Base-by-base conservation (phyloP, 53 echinoderm and acorn worm species). In the Astropecten irregularis region DNA sequence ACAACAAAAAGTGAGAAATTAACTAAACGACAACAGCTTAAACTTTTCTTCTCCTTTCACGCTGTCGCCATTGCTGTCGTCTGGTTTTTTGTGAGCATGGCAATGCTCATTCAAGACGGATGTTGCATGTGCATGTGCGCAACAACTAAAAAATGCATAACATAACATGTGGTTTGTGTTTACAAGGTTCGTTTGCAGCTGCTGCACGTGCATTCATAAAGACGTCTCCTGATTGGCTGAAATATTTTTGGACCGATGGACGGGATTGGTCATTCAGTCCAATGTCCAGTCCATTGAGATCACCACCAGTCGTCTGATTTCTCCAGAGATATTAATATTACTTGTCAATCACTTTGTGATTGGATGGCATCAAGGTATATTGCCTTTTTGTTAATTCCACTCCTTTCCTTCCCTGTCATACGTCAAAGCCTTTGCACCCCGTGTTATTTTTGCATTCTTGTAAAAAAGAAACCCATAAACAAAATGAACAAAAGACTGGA, bases 111-210 rank as follows among this genome's bases (percentile, higher is more conserved):
- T 6, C 42, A 42, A 11, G 11, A 11, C 64, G 64, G 35, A 34
- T 42, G 42, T 64, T 27, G n/a, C n/a, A n/a, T n/a, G 44, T 42
- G 40, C 33, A 44, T 37, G 26, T 37, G 18, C 8, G 53, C 53
- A 53, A 53, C 53, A 53, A 15, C n/a, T n/a, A n/a, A n/a, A n/a
- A 11, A 8, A 42, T 21, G 23, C 44, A 68, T 4, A 9, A 13
- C 67, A 40, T 18, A 67, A 25, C 68, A 68, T 68, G 68, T 68
- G 68, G 68, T 68, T 44, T 68, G 44, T 68, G 68, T 68, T 68
- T 68, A 68, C 68, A 46, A n/a, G 14, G 47, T 14, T 9, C 14
- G 8, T 14, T 9, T 46, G 14, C 47, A 46, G 8, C 8, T 46
- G 47, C 36, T 29, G 42, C 68, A 68, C 27, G 46, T 68, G 40